phyloP scores from a whole-genome alignment of 2,888 invertebrate genomes.

The Hecatera dysodea region DNA sequence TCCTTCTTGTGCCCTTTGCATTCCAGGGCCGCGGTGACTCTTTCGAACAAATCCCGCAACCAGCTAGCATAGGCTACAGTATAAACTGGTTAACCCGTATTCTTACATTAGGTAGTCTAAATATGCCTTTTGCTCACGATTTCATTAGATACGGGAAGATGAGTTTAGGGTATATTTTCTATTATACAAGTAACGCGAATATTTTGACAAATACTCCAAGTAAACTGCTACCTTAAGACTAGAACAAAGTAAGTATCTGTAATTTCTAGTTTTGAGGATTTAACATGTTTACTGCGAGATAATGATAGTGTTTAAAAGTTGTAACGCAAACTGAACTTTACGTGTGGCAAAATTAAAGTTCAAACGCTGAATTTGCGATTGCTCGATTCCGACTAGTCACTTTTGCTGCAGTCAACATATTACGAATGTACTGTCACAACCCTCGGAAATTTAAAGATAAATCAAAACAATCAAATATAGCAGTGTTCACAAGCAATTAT shows the following conservation, averaged over 20 bases:
- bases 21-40: too few species aligned
- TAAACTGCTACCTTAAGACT: slow-evolving; percentile 12
- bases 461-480: not conserved
- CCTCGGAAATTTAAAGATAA: not conserved
- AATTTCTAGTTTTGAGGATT: not conserved
- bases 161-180: too few species aligned
- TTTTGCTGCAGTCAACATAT: slow-evolving; percentile 3
- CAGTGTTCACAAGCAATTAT: slow-evolving; percentile 12
- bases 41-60: too few species aligned
- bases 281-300: not conserved
- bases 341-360: not conserved
- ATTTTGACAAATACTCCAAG: too few species aligned
- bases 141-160: slow-evolving; percentile 39
- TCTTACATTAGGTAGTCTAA: slow-evolving; percentile 17
- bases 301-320: not conserved
- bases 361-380: not conserved
- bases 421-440: slow-evolving; percentile 20
- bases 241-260: slow-evolving; percentile 4
- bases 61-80: slow-evolving; percentile 32
- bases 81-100: slow-evolving; percentile 18
- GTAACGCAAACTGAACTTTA: not conserved
- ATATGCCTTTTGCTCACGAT: slow-evolving; percentile 38
- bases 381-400: not conserved
- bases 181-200: too few species aligned
- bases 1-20: too few species aligned